Base-by-base conservation (phyloP, 2,888 invertebrate species). In the Oxystoma pomonae region DNA sequence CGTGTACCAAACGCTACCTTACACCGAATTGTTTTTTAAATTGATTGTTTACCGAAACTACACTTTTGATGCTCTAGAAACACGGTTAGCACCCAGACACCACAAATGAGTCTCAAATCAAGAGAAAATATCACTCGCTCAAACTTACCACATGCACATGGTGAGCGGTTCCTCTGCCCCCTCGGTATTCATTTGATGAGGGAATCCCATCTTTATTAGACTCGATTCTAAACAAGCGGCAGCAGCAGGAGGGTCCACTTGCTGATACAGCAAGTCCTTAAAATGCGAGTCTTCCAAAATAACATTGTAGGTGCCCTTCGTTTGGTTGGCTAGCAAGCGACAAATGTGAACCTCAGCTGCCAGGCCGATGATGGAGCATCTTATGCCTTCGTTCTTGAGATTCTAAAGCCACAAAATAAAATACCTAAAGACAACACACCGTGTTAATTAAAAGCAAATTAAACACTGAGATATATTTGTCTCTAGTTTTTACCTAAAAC, bases 131-230 rank as follows among this genome's bases (percentile, higher is more conserved):
- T 50, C n/a, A 57, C 18, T 51, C 61, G 9, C 21, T n/a, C n/a
- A n/a, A n/a, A 81, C 84, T 78, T 76, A 92, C 92, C 94, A 96
- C 92, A 96, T 94, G 82, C 96, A 97, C 80, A 95, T 90, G 21
- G 94, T 91, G 67, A 94, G 86, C 3, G 90, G 88, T 57, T 81
- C 81, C 65, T 85, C 78, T 73, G 83, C 82, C 72, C 84, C 83
- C 71, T 85, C 86, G 3, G 84, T 84, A 60, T 83, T 77, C 73
- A 82, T 76, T 70, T 89, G 88, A 82, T 95, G 94, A 3, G 97
- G 97, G 81, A 98, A 98, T 56, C 97, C 98, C 96, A 98, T 98
- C 84, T 95, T 93, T 49, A 96, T 92, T 1, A 96, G 85, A 12
- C 90, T 89, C n/a, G 90, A 87, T 68, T 91, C 90, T 64, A 88